Evolutionary conservation across 2,888 invertebrate genomes (phyloP), one percentile per base, ranked within the genome.

Genomic region (Bhutanitis thaidina): DNA sequence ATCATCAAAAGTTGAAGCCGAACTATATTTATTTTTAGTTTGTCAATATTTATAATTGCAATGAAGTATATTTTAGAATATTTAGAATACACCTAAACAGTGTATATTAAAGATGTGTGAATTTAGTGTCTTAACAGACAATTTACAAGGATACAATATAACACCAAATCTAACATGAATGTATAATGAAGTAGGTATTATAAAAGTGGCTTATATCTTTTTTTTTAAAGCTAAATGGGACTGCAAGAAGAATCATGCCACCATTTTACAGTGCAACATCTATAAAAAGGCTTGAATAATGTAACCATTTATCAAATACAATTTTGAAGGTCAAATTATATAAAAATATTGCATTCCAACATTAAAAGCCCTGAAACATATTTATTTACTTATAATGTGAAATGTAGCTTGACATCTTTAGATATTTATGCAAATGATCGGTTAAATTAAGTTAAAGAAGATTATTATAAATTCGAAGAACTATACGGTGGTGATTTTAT

Each of bases 151-250:
- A 41, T 49, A 49, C 20, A 41, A 41, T 49, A 29, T 12, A 14
- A 49, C 43, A 50, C 44, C 44, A 43, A 50, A 15, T 43, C 25
- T 39, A 44, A 32, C 25, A 34, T 39, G 25, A 50, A 50, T 34
- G 38, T 30, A 30, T 30, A 36, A 41, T n/a, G 29, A n/a, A 27
- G 9, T 10, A 12, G 14, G 9, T 10, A 27, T 35, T n/a, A 34
- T 30, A 30, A 45, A 27, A 45, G 15, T 29, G 32, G 10, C 15
- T 7, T 47, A 41, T 7, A 27, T 27, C 20, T 20, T 20, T 41
- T 35, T 14, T 14, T 10, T 41, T 49, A 43, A 27, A 30, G 43
- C 36, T 36, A 35, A 15, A 7, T 9, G 7, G 35, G 36, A 27
- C 15, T 5, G 43, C 16, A 16, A 16, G 36, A 15, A 5, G 16